These are phyloP conservation scores for Dryobotodes eremita DNA, from an alignment of 2,888 invertebrate species.

Conservation along the genomic window DNA sequence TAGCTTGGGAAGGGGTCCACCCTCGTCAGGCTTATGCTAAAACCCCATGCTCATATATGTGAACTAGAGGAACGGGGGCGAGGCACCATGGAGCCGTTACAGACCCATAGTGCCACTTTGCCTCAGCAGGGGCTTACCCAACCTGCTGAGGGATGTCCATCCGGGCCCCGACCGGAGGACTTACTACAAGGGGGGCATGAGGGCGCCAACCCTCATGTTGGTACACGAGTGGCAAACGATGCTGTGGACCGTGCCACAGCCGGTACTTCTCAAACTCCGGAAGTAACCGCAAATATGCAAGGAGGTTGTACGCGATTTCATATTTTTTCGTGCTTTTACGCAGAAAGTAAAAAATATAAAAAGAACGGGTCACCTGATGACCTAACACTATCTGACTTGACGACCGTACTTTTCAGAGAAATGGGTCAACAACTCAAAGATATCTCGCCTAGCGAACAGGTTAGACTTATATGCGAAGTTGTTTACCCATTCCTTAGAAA, in stretches of 20 bases:
- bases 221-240: neutral
- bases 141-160: neutral
- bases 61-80: neutral
- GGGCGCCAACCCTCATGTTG: neutral
- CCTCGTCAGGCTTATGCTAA: neutral
- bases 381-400: no score
- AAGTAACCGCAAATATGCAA: neutral
- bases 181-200: neutral
- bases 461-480: no score
- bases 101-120: neutral
- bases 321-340: neutral
- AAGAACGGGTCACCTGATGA: conserved; percentile 2
- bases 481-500: no score
- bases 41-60: neutral
- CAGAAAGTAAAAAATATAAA: conserved; percentile 3
- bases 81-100: neutral
- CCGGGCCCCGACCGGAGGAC: neutral
- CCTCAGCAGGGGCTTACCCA: neutral
- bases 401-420: no score
- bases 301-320: neutral
- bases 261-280: neutral
- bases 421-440: no score
- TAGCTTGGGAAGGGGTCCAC: neutral
- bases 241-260: conserved; percentile 1
- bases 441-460: no score